Evolutionary conservation across 2,797 vertebrate genomes (phyloP), one percentile per base, ranked within the genome.

Genomic region (Fundulus diaphanus): DNA sequence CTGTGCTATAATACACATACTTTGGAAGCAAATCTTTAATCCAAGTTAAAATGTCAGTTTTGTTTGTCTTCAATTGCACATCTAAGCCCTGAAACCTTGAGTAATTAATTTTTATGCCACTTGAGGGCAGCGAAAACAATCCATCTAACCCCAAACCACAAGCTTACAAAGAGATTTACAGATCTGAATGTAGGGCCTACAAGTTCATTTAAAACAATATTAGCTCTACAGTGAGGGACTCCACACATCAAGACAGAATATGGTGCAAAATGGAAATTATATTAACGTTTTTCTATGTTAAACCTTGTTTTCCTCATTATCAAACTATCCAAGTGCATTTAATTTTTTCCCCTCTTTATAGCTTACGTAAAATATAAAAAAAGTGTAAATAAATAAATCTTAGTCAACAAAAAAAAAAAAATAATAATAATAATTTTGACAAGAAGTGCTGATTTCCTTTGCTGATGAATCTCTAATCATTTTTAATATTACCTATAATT

Each of bases 11-110:
- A 52, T 74, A 40, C 20, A 52, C 63, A 1, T 18, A 72, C 75
- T 42, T 27, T 9, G 51, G 59, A 48, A 1, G 29, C n/a, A 57
- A 51, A 5, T 5, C 65, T 69, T 77, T 20, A 75, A 80, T 80
- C 68, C 35, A 24, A 27, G 42, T 37, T 0, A 31, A 35, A 42
- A 42, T 42, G 40, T 42, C 40, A 35, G 31, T 31, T 37, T 63
- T 18, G 20, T 37, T 63, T 37, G 33, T 35, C 59, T 63, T 37
- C 59, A 20, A 8, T 12, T 37, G 22, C 20, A 63, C 12, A 37
- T 63, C 9, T 37, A 63, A 13, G 20, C 22, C 11, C 59, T 63
- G 20, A 63, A 35, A 37, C 20, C 59, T 22, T 3, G 5, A 63
- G 33, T 35, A 63, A 63, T 35, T 20, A 35, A 13, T 37, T 63